Base-by-base conservation (phyloP, 2,888 invertebrate genomes). In the Allophyes oxyacanthae region DNA sequence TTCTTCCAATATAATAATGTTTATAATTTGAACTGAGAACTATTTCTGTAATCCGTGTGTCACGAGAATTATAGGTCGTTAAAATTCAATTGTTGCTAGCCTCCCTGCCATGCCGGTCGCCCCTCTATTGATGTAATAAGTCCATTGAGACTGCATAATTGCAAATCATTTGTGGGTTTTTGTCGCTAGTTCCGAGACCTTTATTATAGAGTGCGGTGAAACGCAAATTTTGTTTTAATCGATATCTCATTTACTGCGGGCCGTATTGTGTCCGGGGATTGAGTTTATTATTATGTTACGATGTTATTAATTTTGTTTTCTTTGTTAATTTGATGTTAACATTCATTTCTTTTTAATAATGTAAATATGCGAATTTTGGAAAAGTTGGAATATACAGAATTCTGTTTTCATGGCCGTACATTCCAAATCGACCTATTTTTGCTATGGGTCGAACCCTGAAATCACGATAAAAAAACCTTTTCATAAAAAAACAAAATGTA, bases 151-250 rank as follows among this genome's bases (percentile, higher is more conserved):
- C 86, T 90, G 89, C 90, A 92, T 92, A 92, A 92, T 92, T 93
- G 92, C 92, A 88, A 90, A 91, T 92, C 91, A 92, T 92, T 92
- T 92, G 91, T 81, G 92, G 92, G 86, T 87, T 91, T 88, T 89
- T 87, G 87, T 72, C 69, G 73, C 80, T 81, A 79, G 69, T 77
- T 75, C 75, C 55, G 50, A 63, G 53, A 54, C 40, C 57, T 64
- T 72, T 67, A 76, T 76, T 75, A 76, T 75, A 71, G 56, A 64
- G 72, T 68, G 77, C 77, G 77, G 78, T 79, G 81, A 79, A 57
- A 75, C 70, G 78, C 77, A 80, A 75, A 80, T 81, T 78, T 72
- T 61, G 54, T 43, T 58, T 56, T 59, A 74, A 70, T 76, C 67
- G 63, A 76, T 75, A 76, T 64, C 60, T 75, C 62, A 72, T 69